Evolutionary conservation across 2,113 vertebrate genomes (phyloP), one percentile per base, ranked within the genome.

Genomic region (Procavia capensis): DNA sequence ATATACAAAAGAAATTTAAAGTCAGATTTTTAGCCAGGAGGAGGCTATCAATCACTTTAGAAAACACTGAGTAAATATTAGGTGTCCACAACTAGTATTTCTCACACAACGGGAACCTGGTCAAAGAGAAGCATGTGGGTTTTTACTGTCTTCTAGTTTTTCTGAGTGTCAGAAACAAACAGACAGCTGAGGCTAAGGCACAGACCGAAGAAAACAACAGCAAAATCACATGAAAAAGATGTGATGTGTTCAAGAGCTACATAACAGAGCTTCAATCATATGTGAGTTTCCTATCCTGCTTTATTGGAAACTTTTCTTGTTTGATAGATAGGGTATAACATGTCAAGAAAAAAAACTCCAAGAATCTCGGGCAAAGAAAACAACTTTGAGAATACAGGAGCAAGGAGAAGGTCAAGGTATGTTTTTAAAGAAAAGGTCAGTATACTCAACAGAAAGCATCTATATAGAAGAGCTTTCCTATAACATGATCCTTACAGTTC

Each of bases 1-100:
- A 96, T 24, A 95, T 57, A 94, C n/a, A 78, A 14, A 94, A 90
- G 54, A 89, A 94, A 79, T 50, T 84, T 93, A 89, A 95, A 85
- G 82, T 79, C 93, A 93, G 64, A 88, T 82, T 95, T 96, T 95
- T 88, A 82, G n/a, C 39, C 2, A 76, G 61, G 80, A 93, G 34
- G n/a, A 45, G 14, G 25, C 54, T 64, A 93, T 68, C 70, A 68
- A 91, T 90, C 70, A 89, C 27, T 86, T 93, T n/a, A 92, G 72
- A 93, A 93, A 93, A 92, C 20, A 90, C 31, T 84, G 85, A 88
- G 22, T 50, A 94, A 93, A 85, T 47, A 89, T 6, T 89, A 93
- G 88, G 22, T 57, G 29, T 63, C 27, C 31, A 81, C 29, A 97
- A 88, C 41, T 47, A 80, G 29, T 74, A 70, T 64, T 94, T 95